Base-by-base conservation (phyloP, 1,140 invertebrate species). In the Teleogryllus occipitalis region DNA sequence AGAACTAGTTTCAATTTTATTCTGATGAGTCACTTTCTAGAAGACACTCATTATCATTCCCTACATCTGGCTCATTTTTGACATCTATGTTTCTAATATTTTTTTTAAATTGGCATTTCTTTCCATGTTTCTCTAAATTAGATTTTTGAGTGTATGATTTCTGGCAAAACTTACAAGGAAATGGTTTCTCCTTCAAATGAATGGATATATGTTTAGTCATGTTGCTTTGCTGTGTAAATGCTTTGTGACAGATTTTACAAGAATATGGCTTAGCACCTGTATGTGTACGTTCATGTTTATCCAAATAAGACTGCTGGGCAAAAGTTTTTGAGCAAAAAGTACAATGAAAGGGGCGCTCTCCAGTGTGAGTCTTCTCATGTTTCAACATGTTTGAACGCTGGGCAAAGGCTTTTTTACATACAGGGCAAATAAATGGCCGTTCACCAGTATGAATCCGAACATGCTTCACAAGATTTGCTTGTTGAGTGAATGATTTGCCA, bases 401-500 rank as follows among this genome's bases (percentile, higher is more conserved):
- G 12, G 84, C 84, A 82, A 87, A 87, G n/a, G 83, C 83, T 80
- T 85, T 85, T 14, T 83, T 83, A 82, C 87, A 87, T 12, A 82
- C 79, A 73, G 84, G 82, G 78, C 85, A 86, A 39, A 79, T 87
- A 82, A 78, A 88, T 84, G 82, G 88, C 85, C 84, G 87, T 79
- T 86, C 84, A 27, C 84, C 85, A 21, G 84, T 84, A 80, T 82
- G 81, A 22, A 78, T 80, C 8, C 75, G 76, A 47, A 80, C 73
- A 74, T 82, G 81, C 49, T 80, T 80, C 48, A 73, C 73, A 15
- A 81, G 39, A 81, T 82, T 81, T 21, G 79, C 79, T 46, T 79
- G 76, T 47, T 81, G 79, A 15, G 79, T 78, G 77, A 82, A 82
- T 46, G 75, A 46, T 65, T 81, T 80, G 8, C 74, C 75, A 72